Evolutionary conservation across 2,888 invertebrate genomes (phyloP).

Genomic region (Limnephilus rhombicus): DNA sequence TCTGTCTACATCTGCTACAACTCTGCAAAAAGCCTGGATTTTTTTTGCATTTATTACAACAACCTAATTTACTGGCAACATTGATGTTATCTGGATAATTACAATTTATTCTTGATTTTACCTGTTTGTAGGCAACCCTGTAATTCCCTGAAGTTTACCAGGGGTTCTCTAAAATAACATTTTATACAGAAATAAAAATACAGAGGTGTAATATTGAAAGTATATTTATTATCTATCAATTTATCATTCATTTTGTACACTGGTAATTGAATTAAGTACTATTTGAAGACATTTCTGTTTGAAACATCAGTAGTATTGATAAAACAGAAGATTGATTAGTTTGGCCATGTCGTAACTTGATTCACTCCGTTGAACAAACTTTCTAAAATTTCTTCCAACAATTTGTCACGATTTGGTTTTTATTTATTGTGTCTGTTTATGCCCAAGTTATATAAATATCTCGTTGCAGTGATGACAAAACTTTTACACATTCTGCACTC

Average conservation of each 20-base stretch:
- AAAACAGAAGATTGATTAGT: slow-evolving; percentile 14
- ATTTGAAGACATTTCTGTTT: not conserved
- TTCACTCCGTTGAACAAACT: slow-evolving; percentile 18
- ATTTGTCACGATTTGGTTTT: not conserved
- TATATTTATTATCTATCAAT: slow-evolving; percentile 1
- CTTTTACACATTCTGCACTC: not conserved
- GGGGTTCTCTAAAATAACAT: not conserved
- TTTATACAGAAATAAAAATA: not conserved
- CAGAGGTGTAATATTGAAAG: not conserved
- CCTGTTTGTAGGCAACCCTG: not conserved
- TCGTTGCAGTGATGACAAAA: not conserved
- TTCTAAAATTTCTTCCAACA: slow-evolving; percentile 34
- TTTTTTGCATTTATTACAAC: not conserved
- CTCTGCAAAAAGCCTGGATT: not conserved
- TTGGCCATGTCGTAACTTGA: slow-evolving; percentile 17
- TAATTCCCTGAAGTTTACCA: not conserved
- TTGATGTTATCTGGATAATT: too few species aligned
- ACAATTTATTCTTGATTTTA: not conserved
- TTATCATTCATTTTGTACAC: not conserved
- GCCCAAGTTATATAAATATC: slow-evolving; percentile 23
- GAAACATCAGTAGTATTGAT: not conserved
- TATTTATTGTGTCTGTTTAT: slow-evolving; percentile 3
- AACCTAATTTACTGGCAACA: too few species aligned
- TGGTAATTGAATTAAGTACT: slow-evolving; percentile 1
- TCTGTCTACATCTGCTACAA: not conserved